Base-by-base conservation (phyloP, 2,797 vertebrate species). In the Anas bernieri region DNA sequence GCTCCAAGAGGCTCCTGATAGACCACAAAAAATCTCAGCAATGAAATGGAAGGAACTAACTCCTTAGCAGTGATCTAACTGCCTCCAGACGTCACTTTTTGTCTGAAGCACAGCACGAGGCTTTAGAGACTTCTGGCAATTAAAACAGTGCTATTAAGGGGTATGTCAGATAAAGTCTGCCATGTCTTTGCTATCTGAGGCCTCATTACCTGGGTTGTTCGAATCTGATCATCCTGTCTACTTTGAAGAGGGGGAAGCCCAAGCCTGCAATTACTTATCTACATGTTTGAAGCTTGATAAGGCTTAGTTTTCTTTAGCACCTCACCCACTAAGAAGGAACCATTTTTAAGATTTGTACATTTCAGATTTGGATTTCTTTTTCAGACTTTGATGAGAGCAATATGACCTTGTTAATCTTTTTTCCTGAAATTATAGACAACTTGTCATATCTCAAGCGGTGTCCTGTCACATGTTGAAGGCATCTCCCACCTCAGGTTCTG, bases 81-180 rank as follows among this genome's bases (percentile, higher is more conserved):
- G 39, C 63, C 59, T 90, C 89, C 67, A 82, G 74, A 84, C 1
- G 3, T 67, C 92, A 90, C 59, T 33, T 91, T 88, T 76, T 3
- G 2, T 92, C 80, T 67, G 55, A 46, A 86, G 43, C 59, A 31
- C 55, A 82, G 89, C 55, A 82, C 2, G 25, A 69, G 52, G 30
- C 63, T 95, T 91, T 61, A 56, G 67, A 93, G 87, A 81, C 62
- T 89, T 91, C 79, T 92, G 50, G 83, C 77, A 96, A 91, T 91
- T 94, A 95, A 90, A 95, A 73, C 87, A 91, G 20, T 63, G 55
- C 66, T 54, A 7, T 91, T 95, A 90, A 78, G 50, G 61, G 59
- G 28, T 39, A 69, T 41, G 35, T 45, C 43, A 90, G 92, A 88
- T 91, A 79, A 92, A 67, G 82, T 58, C 62, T 76, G 68, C 64